Base-by-base conservation (phyloP, 1,140 invertebrate genomes). In the Drosophila funebris region DNA sequence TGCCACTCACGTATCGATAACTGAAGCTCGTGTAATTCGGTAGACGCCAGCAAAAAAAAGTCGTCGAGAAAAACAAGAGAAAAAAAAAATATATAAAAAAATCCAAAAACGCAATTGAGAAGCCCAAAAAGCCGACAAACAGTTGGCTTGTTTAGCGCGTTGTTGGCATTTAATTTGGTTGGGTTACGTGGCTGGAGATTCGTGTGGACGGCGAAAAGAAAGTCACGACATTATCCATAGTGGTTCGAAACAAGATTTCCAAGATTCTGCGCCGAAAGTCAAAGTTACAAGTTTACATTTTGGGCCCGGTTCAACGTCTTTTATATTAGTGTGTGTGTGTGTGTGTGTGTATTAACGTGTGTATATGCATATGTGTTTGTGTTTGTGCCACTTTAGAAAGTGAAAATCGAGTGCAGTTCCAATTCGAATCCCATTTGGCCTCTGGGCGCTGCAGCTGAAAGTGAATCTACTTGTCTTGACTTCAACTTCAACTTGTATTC, bases 211-310 rank as follows among this genome's bases (percentile, higher is more conserved):
- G 66, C 75, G 75, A 89, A 88, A 88, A 88, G 83, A 88, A 88
- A 88, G 83, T 88, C 84, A 88, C 83, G 83, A 88, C 76, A 78
- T 53, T 64, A 70, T 58, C 56, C 48, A 70, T 41, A 60, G 41
- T 43, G 22, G 68, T 20, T 56, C 43, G 37, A 88, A 87, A 87
- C 83, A 60, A 88, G 83, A 87, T 87, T 87, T 87, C 84, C 84
- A 88, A 88, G 83, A 88, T 88, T 88, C 83, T 88, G 83, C 83
- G 82, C 78, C 78, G 83, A 88, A 88, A 88, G 83, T 88, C 83
- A 88, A 88, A 88, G 83, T 88, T 88, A 88, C 84, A 87, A 88
- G 68, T 82, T 77, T 79, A 90, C 82, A 77, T 73, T 73, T 69
- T 57, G 76, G 76, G 56, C 43, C 70, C 78, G 82, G 82, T 85